Evolutionary conservation across 2,797 vertebrate genomes (phyloP).

Genomic region (Notamacropus eugenii): DNA sequence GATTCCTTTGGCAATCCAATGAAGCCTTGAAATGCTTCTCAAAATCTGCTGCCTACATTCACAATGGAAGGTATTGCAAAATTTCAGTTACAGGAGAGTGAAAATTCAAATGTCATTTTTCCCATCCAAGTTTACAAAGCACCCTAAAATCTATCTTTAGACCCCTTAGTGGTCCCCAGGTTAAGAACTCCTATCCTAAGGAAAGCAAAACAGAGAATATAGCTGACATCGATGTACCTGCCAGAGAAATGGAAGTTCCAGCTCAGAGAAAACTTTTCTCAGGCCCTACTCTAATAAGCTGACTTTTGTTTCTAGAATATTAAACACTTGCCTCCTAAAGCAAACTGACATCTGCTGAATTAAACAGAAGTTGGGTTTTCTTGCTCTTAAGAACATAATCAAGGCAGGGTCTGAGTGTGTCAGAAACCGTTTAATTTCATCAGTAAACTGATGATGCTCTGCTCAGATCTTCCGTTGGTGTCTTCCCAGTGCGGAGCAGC

Average conservation of each 20-base stretch:
- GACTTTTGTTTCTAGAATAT: background rate
- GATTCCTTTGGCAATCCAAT: background rate
- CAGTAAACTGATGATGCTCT: background rate
- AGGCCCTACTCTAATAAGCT: background rate
- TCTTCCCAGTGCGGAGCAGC: background rate
- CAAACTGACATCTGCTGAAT: background rate
- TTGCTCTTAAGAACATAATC: background rate
- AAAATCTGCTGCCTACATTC: background rate
- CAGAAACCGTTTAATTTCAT: background rate
- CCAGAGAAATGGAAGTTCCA: constrained; percentile 18
- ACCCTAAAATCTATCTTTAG: background rate
- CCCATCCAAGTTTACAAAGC: background rate
- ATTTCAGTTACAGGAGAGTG: background rate
- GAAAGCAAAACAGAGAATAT: constrained; percentile 47
- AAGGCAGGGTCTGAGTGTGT: background rate
- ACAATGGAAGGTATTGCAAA: background rate
- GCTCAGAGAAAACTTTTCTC: constrained; percentile 28
- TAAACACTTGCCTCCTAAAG: background rate
- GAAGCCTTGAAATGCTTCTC: background rate
- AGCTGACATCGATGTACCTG: constrained; percentile 35
- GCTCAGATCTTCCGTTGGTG: background rate
- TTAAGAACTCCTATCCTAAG: constrained; percentile 13
- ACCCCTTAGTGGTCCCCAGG: background rate
- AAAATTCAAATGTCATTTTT: background rate
- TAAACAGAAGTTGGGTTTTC: background rate